phyloP scores from a whole-genome alignment of 1,140 invertebrate species.

The Drosophila repleta region DNA sequence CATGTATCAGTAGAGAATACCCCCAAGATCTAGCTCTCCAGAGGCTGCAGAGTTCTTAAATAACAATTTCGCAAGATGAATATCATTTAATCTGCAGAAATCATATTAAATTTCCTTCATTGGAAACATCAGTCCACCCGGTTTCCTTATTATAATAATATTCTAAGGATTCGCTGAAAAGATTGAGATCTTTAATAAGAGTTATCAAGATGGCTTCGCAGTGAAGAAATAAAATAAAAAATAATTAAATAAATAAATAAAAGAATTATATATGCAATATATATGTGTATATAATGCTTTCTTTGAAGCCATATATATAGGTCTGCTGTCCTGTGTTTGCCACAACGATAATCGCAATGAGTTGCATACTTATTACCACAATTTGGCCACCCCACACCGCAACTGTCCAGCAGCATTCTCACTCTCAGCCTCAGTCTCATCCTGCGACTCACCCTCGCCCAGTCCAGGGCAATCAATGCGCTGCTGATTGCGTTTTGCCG shows the following conservation, averaged over 20 bases:
- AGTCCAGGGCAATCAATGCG: constrained; percentile 58
- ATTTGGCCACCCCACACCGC: constrained; percentile 1
- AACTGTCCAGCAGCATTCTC: background rate
- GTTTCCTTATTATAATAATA: too few species aligned
- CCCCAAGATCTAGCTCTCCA: too few species aligned
- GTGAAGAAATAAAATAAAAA: background rate
- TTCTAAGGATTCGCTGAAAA: background rate
- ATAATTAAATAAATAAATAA: too few species aligned
- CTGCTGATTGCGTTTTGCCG: constrained; percentile 45
- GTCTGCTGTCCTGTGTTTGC: background rate
- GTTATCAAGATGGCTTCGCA: background rate
- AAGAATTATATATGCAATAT: too few species aligned
- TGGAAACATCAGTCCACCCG: too few species aligned
- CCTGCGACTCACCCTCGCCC: constrained; percentile 8
- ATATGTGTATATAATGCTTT: too few species aligned
- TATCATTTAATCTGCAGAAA: too few species aligned
- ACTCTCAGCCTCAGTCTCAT: too few species aligned
- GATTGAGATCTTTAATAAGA: background rate
- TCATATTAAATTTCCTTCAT: too few species aligned
- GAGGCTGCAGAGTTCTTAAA: too few species aligned
- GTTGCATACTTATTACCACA: constrained; percentile 7
- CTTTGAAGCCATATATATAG: background rate
- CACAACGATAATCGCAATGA: background rate
- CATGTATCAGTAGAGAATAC: too few species aligned
- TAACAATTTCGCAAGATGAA: too few species aligned